These are phyloP conservation scores for Hetaerina titia DNA, from an alignment of 2,888 invertebrate species.

Conservation along the genomic window DNA sequence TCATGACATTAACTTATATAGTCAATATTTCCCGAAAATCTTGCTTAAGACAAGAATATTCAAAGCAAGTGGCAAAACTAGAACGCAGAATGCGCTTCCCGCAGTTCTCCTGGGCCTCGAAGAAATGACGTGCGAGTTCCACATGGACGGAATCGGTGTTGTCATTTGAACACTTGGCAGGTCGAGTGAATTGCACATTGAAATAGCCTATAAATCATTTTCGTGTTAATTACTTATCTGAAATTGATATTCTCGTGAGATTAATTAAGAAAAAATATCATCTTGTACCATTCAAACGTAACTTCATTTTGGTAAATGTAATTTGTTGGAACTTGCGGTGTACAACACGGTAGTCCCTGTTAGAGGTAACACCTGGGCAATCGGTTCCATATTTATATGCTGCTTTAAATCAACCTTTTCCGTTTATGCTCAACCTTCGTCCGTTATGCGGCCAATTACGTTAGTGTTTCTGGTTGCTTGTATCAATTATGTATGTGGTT, in stretches of 20 bases:
- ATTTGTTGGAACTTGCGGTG: background rate
- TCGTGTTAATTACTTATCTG: background rate
- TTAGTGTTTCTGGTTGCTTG: background rate
- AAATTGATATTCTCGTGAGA: background rate
- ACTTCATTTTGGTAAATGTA: background rate
- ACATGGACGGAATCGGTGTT: background rate
- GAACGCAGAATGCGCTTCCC: background rate
- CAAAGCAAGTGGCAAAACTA: background rate
- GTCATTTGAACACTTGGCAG: slow-evolving; percentile 12
- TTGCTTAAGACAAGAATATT: background rate
- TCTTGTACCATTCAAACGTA: background rate
- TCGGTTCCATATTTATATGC: background rate
- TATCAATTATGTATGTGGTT: background rate
- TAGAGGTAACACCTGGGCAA: background rate
- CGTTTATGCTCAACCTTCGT: background rate
- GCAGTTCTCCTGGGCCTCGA: background rate
- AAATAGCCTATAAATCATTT: background rate
- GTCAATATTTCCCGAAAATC: no score
- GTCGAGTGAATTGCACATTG: background rate
- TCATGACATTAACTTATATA: no score
- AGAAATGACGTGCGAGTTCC: background rate
- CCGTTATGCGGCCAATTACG: background rate
- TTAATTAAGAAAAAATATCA: background rate
- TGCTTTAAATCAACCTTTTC: background rate
- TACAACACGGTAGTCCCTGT: background rate